Percentiles rank a stretch among this genome's conserved stretches.
Conservation (phyloP, 2,888 invertebrate species). For the Cryptocheilus praepositus region DNA sequence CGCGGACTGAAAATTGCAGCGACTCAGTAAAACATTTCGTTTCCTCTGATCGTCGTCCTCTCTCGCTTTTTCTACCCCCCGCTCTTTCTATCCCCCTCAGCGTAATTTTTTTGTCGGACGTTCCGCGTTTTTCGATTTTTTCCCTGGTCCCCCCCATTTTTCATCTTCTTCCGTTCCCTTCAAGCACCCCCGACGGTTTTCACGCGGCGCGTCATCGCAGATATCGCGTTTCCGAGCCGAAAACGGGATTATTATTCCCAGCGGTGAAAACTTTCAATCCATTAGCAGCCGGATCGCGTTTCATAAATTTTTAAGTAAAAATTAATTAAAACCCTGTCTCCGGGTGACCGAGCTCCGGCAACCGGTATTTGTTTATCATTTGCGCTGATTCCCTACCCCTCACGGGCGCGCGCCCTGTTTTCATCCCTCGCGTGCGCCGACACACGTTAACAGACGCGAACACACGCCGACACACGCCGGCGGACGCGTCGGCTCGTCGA, state of each 20-base stretch:
- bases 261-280: slow-evolving; percentile 52
- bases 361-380: slow-evolving; percentile 42
- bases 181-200: slow-evolving; percentile 23
- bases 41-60: slow-evolving; percentile 39
- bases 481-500: slow-evolving; percentile 14
- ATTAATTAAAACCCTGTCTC: slow-evolving; percentile 52
- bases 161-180: slow-evolving; percentile 23
- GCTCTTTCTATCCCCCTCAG: not conserved
- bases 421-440: not conserved
- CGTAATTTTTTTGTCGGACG: not conserved
- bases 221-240: slow-evolving; percentile 41
- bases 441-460: no score
- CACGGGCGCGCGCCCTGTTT: slow-evolving; percentile 10
- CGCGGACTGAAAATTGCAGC: slow-evolving; percentile 55
- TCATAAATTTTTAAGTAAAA: slow-evolving; percentile 46
- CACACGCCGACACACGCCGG: not conserved
- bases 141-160: slow-evolving; percentile 12
- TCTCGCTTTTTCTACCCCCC: not conserved
- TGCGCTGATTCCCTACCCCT: slow-evolving; percentile 11
- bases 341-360: slow-evolving; percentile 25
- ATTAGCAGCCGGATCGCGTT: slow-evolving; percentile 45
- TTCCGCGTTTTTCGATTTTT: not conserved
- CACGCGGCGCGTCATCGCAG: slow-evolving; percentile 34
- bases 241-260: slow-evolving; percentile 51
- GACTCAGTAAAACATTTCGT: slow-evolving; percentile 55